phyloP scores from a whole-genome alignment of 1,140 invertebrate species.

The Asbolus verrucosus region DNA sequence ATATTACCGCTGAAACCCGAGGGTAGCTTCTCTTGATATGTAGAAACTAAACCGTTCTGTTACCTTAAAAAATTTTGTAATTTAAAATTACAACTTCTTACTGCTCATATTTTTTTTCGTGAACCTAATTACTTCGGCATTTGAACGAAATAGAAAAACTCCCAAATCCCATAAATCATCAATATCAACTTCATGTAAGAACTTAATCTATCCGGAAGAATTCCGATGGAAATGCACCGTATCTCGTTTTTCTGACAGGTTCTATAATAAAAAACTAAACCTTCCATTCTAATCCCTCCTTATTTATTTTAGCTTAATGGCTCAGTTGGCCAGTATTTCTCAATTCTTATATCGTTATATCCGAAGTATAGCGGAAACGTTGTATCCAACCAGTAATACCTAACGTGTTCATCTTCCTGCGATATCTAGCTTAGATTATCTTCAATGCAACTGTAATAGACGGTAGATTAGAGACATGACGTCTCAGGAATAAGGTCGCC shows the following conservation, averaged over 20 bases:
- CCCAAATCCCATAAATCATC: conserved; percentile 13
- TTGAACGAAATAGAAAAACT: conserved; percentile 9
- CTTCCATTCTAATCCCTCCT: conserved; percentile 10
- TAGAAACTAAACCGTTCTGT: conserved; percentile 23
- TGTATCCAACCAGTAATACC: not conserved
- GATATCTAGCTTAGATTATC: conserved; percentile 45
- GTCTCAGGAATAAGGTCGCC: conserved; percentile 41
- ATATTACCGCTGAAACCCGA: conserved; percentile 21
- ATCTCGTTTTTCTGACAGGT: conserved; percentile 28
- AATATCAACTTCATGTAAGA: not conserved
- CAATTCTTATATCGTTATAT: not conserved
- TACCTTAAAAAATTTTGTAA: conserved; percentile 18
- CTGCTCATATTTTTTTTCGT: not conserved
- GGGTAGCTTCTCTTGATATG: conserved; percentile 23
- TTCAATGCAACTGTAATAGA: conserved; percentile 44
- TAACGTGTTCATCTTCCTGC: conserved; percentile 41
- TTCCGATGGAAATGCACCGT: conserved; percentile 25
- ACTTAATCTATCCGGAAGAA: conserved; percentile 14
- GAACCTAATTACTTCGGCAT: not conserved
- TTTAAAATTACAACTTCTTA: not conserved
- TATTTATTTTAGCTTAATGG: conserved; percentile 18
- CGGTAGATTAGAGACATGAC: conserved; percentile 42
- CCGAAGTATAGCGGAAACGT: not conserved
- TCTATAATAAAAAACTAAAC: conserved; percentile 34
- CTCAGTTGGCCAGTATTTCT: conserved; percentile 16